Conservation (phyloP, 2,797 vertebrate genomes). For the Myripristis jacobus region DNA sequence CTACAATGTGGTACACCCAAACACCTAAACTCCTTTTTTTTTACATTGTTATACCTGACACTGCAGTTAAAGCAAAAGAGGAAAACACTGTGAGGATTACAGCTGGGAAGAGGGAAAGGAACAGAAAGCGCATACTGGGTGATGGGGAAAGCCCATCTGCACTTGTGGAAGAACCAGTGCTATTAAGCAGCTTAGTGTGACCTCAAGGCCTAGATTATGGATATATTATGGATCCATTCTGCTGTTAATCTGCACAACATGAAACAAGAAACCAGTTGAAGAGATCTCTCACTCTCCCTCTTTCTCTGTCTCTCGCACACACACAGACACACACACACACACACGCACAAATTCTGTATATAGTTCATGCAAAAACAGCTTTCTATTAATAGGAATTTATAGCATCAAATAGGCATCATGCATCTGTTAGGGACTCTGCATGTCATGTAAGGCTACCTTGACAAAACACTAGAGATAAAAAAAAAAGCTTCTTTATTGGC, state of each 20-base stretch:
- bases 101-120: conserved; percentile 5
- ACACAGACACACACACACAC: background rate
- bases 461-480: conserved; percentile 7
- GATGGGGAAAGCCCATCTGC: conserved; percentile 55
- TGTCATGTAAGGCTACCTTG: too few species aligned
- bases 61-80: conserved; percentile 46
- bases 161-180: conserved; percentile 58
- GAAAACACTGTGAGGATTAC: conserved; percentile 55
- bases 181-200: conserved; percentile 74
- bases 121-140: conserved; percentile 19
- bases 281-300: conserved; percentile 2
- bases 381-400: too few species aligned
- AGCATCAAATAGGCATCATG: too few species aligned
- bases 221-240: conserved; percentile 30
- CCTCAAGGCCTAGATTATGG: conserved; percentile 64
- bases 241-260: conserved; percentile 51
- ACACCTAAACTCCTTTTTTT: background rate
- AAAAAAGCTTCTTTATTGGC: too few species aligned
- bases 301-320: background rate
- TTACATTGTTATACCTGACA: conserved; percentile 36
- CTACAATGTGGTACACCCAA: conserved; percentile 19
- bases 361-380: too few species aligned
- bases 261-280: conserved; percentile 29
- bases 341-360: background rate
- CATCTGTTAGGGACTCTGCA: background rate